Base-by-base conservation (phyloP, 1,140 invertebrate species). In the Camponotus floridanus region DNA sequence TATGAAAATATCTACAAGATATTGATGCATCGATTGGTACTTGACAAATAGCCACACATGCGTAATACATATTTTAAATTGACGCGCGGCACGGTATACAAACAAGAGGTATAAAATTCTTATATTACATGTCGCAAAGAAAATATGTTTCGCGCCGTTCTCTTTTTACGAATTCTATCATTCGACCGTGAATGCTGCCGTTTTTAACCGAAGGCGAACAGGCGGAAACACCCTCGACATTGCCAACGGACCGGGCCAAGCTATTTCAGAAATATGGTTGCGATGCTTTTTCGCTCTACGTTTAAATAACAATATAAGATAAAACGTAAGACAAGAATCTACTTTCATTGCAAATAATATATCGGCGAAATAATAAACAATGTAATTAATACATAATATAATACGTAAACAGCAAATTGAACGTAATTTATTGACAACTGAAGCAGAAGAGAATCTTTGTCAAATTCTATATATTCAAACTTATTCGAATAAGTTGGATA, bases 121-220 rank as follows among this genome's bases (percentile, higher is more conserved):
- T 80, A 59, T 57, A 13, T 13, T 57, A 18, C 15, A 48, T 36
- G 76, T 59, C 21, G 21, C 33, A 2, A 80, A 59, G 68, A 70
- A 59, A 70, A 70, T 57, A 15, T 64, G 21, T 64, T 76, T 76
- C 76, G 15, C 45, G 61, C 33, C 5, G 21, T 26, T 51, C 51
- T 70, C 48, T 70, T 80, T 55, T 13, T 70, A 26, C 39, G 67
- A 57, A 80, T 42, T 70, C 36, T 59, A 11, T 70, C 48, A 70
- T 65, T 31, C 76, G 57, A 74, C 57, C 73, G 33, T 85, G 61
- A 76, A 76, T 71, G 78, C 42, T 71, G 15, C 26, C 7, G 48
- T 86, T 64, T 86, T 86, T 84, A 68, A 73, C 39, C 59, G 79
- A 39, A 42, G 9, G 61, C 39, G 51, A 81, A 61, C 55, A 83